phyloP scores from a whole-genome alignment of 1,140 invertebrate genomes.

The Euura lappo region DNA sequence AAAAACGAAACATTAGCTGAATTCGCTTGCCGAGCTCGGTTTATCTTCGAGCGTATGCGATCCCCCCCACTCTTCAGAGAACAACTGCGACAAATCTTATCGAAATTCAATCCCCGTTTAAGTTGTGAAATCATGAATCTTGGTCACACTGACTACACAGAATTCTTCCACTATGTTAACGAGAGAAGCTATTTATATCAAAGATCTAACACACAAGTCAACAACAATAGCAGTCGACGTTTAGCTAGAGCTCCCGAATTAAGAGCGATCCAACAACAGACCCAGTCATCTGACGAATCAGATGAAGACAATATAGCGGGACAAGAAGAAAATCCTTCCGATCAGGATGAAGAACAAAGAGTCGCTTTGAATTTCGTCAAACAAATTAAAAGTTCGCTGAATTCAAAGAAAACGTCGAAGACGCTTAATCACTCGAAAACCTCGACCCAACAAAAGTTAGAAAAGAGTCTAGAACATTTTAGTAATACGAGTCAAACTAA shows the following conservation, averaged over 20 bases:
- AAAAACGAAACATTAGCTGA: constrained; percentile 21
- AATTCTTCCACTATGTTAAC: background rate
- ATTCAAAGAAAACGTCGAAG: background rate
- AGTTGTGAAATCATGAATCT: background rate
- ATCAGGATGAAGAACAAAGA: constrained; percentile 13
- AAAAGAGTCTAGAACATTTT: constrained; percentile 18
- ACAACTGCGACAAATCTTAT: constrained; percentile 21
- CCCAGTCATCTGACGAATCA: background rate
- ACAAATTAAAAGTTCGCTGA: background rate
- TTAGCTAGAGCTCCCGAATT: background rate
- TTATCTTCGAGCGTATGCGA: constrained; percentile 8
- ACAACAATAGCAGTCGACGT: background rate
- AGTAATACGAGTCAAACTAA: constrained; percentile 11
- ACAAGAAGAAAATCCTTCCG: background rate
- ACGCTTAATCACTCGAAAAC: constrained; percentile 12
- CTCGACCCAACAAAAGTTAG: constrained; percentile 7
- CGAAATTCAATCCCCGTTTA: constrained; percentile 21
- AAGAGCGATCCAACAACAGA: background rate
- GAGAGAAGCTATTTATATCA: background rate
- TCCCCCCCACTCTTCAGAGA: constrained; percentile 18
- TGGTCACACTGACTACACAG: background rate
- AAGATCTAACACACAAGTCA: background rate
- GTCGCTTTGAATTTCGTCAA: background rate
- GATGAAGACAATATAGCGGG: background rate
- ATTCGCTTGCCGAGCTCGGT: constrained; percentile 21